A percentile compares a stretch with the other conserved stretches of the same genome.
Evolutionary conservation across 2,113 vertebrate species (phyloP).

Genomic region (Sclerurus mexicanus): DNA sequence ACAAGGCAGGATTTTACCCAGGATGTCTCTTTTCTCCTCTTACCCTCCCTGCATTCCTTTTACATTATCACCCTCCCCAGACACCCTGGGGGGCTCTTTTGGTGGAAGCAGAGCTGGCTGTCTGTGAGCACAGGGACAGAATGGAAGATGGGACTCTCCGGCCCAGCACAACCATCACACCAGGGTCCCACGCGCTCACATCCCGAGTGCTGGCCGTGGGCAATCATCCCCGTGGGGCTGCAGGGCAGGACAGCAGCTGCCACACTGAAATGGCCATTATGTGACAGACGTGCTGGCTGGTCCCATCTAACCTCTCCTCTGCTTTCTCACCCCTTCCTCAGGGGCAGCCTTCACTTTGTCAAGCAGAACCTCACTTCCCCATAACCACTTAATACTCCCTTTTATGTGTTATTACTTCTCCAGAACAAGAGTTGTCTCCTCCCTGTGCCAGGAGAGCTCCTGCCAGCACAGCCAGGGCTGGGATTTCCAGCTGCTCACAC

Average conservation of each 20-base stretch:
- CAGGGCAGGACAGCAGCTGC: neutral
- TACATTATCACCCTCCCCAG: constrained; percentile 47
- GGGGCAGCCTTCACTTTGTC: neutral
- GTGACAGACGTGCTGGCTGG: accelerated
- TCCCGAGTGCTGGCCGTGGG: neutral
- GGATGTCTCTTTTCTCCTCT: neutral
- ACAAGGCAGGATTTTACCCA: neutral
- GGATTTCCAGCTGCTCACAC: neutral
- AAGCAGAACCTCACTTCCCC: neutral
- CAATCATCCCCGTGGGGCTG: neutral
- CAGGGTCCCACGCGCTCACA: neutral
- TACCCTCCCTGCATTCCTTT: constrained; percentile 53
- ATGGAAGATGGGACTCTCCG: neutral
- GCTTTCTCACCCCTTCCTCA: neutral
- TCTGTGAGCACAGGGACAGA: neutral
- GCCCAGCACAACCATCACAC: neutral
- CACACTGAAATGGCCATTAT: neutral
- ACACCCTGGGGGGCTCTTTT: neutral
- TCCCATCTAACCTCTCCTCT: neutral
- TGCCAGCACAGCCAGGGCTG: neutral
- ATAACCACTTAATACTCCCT: neutral
- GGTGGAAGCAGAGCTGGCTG: neutral
- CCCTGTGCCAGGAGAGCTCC: neutral
- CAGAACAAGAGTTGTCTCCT: neutral
- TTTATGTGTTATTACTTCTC: neutral